phyloP scores from a whole-genome alignment of 2,797 vertebrate species.

The Phrynocephalus vlangalii region DNA sequence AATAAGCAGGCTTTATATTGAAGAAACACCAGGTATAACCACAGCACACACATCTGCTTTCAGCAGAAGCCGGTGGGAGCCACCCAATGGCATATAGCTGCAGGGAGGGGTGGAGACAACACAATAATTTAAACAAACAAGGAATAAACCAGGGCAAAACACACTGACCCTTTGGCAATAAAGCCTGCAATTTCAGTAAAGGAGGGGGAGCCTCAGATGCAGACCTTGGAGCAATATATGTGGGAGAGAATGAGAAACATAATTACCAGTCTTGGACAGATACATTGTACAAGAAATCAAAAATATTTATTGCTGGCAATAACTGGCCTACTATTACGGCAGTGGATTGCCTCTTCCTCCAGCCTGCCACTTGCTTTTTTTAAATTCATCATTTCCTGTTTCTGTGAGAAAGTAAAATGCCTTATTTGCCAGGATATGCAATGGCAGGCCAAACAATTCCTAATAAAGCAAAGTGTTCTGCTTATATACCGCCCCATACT shows the following conservation, averaged over 20 bases:
- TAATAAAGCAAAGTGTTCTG: neutral
- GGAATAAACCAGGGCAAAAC: neutral
- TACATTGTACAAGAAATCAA: conserved; percentile 24
- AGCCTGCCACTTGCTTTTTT: neutral
- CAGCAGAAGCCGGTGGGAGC: neutral
- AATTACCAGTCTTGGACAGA: conserved; percentile 11
- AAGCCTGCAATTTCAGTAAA: neutral
- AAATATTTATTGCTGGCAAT: conserved; percentile 54
- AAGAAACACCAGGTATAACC: neutral
- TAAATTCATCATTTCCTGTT: neutral
- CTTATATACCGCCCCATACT: no score
- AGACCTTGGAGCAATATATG: conserved; percentile 3
- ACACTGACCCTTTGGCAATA: neutral
- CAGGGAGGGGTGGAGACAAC: neutral
- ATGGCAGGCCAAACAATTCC: neutral
- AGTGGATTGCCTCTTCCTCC: neutral
- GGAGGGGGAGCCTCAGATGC: neutral
- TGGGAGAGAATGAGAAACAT: neutral
- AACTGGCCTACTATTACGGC: conserved; percentile 29
- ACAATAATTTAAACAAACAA: conserved; percentile 21
- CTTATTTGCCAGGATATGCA: neutral
- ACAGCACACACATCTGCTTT: neutral
- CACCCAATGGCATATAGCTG: neutral
- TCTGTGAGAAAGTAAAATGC: neutral
- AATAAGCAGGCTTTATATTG: conserved; percentile 18